A percentile compares a stretch with the other conserved stretches of the same genome.
phyloP scores from a whole-genome alignment of 2,888 invertebrate genomes.

The Masnerella sp. region DNA sequence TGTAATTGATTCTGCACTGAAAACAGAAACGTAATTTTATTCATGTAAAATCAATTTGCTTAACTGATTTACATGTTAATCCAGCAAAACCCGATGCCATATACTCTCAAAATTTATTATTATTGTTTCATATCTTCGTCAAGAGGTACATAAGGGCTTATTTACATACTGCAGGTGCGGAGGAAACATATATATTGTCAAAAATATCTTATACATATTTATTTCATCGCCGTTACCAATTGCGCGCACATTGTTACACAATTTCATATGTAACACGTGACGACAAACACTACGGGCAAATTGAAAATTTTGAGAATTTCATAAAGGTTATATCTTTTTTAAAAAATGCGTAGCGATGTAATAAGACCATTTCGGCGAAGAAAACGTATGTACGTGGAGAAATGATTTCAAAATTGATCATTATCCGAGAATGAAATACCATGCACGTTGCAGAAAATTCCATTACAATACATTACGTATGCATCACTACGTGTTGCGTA shows the following conservation, averaged over 20 bases:
- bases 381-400: not conserved
- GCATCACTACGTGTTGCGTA: slow-evolving; percentile 26
- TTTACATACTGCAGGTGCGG: slow-evolving; percentile 34
- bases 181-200: slow-evolving; percentile 24
- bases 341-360: too few species aligned
- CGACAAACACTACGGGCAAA: slow-evolving; percentile 2
- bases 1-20: too few species aligned
- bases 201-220: slow-evolving; percentile 43
- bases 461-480: slow-evolving; percentile 27
- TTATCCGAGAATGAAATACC: not conserved
- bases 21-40: slow-evolving; percentile 13
- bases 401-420: slow-evolving; percentile 12
- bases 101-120: slow-evolving; percentile 39
- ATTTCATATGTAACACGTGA: slow-evolving; percentile 21
- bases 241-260: slow-evolving; percentile 3
- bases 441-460: slow-evolving; percentile 6
- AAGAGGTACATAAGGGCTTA: slow-evolving; percentile 29
- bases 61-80: slow-evolving; percentile 42
- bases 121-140: slow-evolving; percentile 31
- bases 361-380: not conserved
- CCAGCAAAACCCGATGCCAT: slow-evolving; percentile 29
- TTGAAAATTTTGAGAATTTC: not conserved
- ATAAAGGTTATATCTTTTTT: too few species aligned
- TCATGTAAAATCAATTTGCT: slow-evolving; percentile 20
- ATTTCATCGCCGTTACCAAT: slow-evolving; percentile 14